These are phyloP conservation scores for Eupeodes latifasciatus DNA, from an alignment of 2,888 invertebrate species.

Conservation along the genomic window DNA sequence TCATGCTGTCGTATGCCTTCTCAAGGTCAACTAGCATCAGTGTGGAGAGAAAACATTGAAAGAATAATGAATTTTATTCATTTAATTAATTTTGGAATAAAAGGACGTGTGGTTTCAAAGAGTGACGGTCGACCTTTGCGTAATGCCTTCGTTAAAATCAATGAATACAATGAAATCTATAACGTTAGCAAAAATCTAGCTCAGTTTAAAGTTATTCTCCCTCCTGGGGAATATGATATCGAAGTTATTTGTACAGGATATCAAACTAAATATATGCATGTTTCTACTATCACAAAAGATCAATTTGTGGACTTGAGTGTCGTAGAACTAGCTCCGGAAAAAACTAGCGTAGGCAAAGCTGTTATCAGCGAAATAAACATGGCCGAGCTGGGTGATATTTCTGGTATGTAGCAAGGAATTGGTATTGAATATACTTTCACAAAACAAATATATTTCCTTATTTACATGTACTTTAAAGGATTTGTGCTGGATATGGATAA, in stretches of 20 bases:
- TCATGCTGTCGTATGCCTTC: slow-evolving; percentile 93
- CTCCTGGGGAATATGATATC: slow-evolving; percentile 88
- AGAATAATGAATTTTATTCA: slow-evolving; percentile 88
- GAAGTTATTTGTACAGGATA: slow-evolving; percentile 87
- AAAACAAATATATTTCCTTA: neutral
- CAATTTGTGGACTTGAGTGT: slow-evolving; percentile 79
- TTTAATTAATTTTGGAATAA: slow-evolving; percentile 88
- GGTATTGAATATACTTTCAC: no score
- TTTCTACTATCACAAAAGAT: slow-evolving; percentile 79
- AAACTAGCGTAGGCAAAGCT: slow-evolving; percentile 71
- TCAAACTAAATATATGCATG: slow-evolving; percentile 84
- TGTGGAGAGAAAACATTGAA: slow-evolving; percentile 89
- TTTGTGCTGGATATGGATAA: slow-evolving; percentile 87
- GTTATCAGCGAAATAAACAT: slow-evolving; percentile 77
- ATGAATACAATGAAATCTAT: slow-evolving; percentile 85
- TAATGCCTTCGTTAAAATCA: slow-evolving; percentile 89
- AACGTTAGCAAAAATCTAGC: slow-evolving; percentile 89
- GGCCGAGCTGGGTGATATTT: slow-evolving; percentile 49
- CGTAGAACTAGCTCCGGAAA: slow-evolving; percentile 78
- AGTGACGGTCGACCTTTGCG: slow-evolving; percentile 87
- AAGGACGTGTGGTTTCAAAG: slow-evolving; percentile 89
- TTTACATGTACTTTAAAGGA: slow-evolving; percentile 81
- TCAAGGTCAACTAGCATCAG: slow-evolving; percentile 87
- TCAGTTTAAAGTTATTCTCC: slow-evolving; percentile 89
- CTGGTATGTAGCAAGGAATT: slow-evolving; percentile 54